A percentile compares a stretch with the other conserved stretches of the same genome.
Conservation (phyloP, 2,888 invertebrate species). For the Lypha dubia region DNA sequence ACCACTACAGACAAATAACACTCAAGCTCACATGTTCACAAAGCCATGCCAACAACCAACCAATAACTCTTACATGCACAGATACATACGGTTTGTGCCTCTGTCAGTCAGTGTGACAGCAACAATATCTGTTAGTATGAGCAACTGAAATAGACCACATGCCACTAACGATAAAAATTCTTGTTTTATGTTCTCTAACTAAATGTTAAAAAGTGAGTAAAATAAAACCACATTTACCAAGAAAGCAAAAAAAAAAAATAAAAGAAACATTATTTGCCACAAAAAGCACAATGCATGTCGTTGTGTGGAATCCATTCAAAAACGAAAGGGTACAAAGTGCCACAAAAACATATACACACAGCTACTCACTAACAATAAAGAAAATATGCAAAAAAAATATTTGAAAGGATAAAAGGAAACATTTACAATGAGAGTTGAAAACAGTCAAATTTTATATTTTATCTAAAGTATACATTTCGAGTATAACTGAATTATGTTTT, state of each 20-base stretch:
- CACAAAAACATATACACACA: neutral
- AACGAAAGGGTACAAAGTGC: constrained; percentile 22
- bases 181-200: constrained; percentile 24
- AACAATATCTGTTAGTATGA: constrained; percentile 7
- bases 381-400: constrained; percentile 3
- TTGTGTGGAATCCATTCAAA: constrained; percentile 14
- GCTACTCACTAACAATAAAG: neutral
- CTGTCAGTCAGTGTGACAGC: constrained; percentile 29
- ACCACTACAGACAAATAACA: neutral
- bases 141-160: constrained; percentile 33
- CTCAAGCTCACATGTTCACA: constrained; percentile 1
- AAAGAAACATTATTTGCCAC: constrained; percentile 16
- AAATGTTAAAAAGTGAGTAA: constrained; percentile 14
- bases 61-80: neutral
- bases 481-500: neutral
- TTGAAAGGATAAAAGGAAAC: neutral
- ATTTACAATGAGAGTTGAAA: neutral
- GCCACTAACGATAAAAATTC: constrained; percentile 36
- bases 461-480: neutral
- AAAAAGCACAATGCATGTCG: constrained; percentile 31
- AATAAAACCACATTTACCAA: constrained; percentile 2
- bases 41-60: neutral
- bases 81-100: too few species aligned
- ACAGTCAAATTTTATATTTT: neutral
- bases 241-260: too few species aligned